These are phyloP conservation scores for Lophotis ruficrista DNA, from an alignment of 2,113 vertebrate genomes.

Conservation along the genomic window DNA sequence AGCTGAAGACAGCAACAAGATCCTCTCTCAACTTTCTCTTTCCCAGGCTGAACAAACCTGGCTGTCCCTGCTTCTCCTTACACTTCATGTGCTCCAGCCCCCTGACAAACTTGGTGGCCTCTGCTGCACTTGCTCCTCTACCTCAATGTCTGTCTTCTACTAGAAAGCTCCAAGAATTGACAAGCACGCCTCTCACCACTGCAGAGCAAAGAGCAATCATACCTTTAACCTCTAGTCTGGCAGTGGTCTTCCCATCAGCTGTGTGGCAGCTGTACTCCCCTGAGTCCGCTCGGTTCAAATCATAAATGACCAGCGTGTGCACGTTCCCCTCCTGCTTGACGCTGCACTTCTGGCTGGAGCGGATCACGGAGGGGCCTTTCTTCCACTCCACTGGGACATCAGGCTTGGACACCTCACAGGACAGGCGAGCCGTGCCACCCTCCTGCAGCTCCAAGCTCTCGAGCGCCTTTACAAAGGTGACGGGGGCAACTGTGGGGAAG, in stretches of 20 bases:
- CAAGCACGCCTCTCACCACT: accelerated
- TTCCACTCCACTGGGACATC: slow-evolving; percentile 77
- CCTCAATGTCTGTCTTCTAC: accelerated
- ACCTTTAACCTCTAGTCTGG: slow-evolving; percentile 86
- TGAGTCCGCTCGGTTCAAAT: slow-evolving; percentile 71
- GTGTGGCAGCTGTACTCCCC: slow-evolving; percentile 85
- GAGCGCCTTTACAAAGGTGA: slow-evolving; percentile 43
- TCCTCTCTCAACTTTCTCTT: neutral
- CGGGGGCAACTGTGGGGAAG: slow-evolving; percentile 6
- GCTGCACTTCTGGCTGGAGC: slow-evolving; percentile 77
- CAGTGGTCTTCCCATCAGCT: slow-evolving; percentile 74
- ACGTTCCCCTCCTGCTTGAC: slow-evolving; percentile 72
- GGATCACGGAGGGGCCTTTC: slow-evolving; percentile 73
- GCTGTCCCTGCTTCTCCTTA: neutral
- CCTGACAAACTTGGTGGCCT: neutral
- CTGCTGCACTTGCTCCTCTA: neutral
- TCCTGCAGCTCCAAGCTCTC: slow-evolving; percentile 70
- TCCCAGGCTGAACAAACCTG: neutral
- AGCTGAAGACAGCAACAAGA: accelerated
- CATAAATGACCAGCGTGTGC: slow-evolving; percentile 75
- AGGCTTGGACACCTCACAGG: slow-evolving; percentile 81
- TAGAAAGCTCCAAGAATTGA: neutral
- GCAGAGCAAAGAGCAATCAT: neutral
- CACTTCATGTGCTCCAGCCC: accelerated
- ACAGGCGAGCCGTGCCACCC: slow-evolving; percentile 75